A percentile compares a stretch with the other conserved stretches of the same genome.
Evolutionary conservation across 1,140 invertebrate genomes (phyloP).

Genomic region (Pseudoatta argentina): DNA sequence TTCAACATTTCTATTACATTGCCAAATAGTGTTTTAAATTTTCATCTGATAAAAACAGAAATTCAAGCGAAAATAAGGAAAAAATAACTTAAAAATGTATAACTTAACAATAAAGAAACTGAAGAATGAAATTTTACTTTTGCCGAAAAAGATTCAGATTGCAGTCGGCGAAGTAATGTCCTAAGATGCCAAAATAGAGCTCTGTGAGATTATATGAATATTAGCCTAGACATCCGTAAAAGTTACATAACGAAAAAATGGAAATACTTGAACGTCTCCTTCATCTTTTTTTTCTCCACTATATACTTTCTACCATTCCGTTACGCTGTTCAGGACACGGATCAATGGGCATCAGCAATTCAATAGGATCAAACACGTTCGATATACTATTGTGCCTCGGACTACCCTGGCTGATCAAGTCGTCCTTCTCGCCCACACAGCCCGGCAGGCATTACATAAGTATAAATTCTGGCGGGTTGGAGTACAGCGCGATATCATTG

Average conservation of each 20-base stretch:
- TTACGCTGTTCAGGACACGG: conserved; percentile 89
- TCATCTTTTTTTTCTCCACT: background rate
- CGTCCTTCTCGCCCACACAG: conserved; percentile 90
- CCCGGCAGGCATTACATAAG: conserved; percentile 91
- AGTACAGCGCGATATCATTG: conserved; percentile 93
- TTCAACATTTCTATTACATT: too few species aligned
- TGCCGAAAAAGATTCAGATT: too few species aligned
- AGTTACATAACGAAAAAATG: background rate
- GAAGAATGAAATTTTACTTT: too few species aligned
- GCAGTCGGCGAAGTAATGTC: too few species aligned
- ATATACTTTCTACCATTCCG: background rate
- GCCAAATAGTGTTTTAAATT: too few species aligned
- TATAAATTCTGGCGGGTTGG: conserved; percentile 93
- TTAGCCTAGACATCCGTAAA: background rate
- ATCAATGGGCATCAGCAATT: conserved; percentile 96
- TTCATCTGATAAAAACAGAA: too few species aligned
- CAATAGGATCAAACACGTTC: conserved; percentile 96
- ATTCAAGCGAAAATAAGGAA: too few species aligned
- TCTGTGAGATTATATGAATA: too few species aligned
- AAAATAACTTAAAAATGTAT: too few species aligned
- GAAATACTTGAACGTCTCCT: background rate
- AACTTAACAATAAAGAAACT: too few species aligned
- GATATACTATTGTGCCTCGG: conserved; percentile 94
- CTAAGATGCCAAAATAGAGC: too few species aligned
- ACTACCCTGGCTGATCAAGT: conserved; percentile 95